Conservation (phyloP, 2,113 vertebrate species). For the Calidris pugnax region DNA sequence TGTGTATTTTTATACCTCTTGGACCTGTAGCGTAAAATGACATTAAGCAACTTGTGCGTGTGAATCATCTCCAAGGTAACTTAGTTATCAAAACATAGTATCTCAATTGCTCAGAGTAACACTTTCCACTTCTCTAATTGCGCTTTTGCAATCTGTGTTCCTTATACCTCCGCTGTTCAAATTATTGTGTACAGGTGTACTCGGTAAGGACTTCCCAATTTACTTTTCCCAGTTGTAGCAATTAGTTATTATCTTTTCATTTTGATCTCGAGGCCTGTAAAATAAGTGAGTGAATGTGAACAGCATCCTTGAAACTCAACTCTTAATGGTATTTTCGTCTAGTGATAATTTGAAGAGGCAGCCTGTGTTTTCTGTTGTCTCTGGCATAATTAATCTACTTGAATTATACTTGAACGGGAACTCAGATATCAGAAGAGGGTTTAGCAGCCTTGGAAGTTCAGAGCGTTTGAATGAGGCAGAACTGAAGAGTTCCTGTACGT, state of each 20-base stretch:
- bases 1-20: background rate
- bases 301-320: slow-evolving; percentile 31
- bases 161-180: background rate
- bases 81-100: slow-evolving; percentile 52
- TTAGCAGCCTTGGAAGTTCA: slow-evolving; percentile 13
- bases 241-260: slow-evolving; percentile 52
- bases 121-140: slow-evolving; percentile 38
- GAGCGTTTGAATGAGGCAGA: background rate
- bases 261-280: background rate
- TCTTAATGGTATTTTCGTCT: background rate
- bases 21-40: background rate
- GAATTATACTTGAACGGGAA: background rate
- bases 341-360: slow-evolving; percentile 41
- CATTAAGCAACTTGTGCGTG: background rate
- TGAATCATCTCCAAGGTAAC: slow-evolving; percentile 12
- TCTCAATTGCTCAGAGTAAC: slow-evolving; percentile 52
- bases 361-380: slow-evolving; percentile 9
- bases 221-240: slow-evolving; percentile 56
- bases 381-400: slow-evolving; percentile 45
- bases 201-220: slow-evolving; percentile 3
- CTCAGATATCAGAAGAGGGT: background rate
- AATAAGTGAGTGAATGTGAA: slow-evolving; percentile 50
- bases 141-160: slow-evolving; percentile 33
- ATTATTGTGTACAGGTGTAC: slow-evolving; percentile 40
- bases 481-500: background rate